A percentile compares a stretch with the other conserved stretches of the same genome.
These are phyloP conservation scores for Marmota flaviventris DNA, from an alignment of 2,113 vertebrate genomes.

Conservation along the genomic window DNA sequence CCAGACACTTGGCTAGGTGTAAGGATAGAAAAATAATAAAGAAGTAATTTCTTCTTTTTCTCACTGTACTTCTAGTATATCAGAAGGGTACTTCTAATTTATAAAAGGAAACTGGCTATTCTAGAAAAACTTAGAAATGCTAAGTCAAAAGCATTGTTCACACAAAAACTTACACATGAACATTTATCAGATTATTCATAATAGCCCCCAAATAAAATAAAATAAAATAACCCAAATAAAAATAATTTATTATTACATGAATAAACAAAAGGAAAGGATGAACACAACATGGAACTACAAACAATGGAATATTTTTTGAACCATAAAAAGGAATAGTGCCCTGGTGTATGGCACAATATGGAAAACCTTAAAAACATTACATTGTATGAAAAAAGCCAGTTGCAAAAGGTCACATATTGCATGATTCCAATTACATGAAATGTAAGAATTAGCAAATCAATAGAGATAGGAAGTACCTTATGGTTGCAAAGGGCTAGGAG, in stretches of 20 bases:
- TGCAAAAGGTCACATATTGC: background rate
- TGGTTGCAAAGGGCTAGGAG: background rate
- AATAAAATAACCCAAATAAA: background rate
- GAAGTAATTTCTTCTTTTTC: background rate
- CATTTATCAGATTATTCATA: conserved; percentile 8
- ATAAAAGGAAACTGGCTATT: conserved; percentile 36
- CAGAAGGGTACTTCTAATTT: conserved; percentile 6
- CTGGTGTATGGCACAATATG: background rate
- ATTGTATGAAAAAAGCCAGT: background rate
- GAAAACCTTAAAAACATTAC: background rate
- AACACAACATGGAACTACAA: background rate
- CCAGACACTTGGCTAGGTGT: background rate
- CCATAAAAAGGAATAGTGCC: background rate
- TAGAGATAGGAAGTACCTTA: background rate
- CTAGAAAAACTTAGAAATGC: background rate
- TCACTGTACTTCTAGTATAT: background rate
- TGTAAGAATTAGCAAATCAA: background rate
- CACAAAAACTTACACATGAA: conserved; percentile 3
- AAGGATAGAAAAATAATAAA: background rate
- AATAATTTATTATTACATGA: background rate
- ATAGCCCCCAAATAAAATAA: conserved; percentile 26
- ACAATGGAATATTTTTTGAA: conserved; percentile 3
- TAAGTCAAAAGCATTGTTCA: conserved; percentile 4
- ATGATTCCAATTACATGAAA: background rate
- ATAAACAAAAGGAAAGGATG: background rate